Evolutionary conservation across 1,140 invertebrate genomes (phyloP).

Genomic region (Listronotus bonariensis): DNA sequence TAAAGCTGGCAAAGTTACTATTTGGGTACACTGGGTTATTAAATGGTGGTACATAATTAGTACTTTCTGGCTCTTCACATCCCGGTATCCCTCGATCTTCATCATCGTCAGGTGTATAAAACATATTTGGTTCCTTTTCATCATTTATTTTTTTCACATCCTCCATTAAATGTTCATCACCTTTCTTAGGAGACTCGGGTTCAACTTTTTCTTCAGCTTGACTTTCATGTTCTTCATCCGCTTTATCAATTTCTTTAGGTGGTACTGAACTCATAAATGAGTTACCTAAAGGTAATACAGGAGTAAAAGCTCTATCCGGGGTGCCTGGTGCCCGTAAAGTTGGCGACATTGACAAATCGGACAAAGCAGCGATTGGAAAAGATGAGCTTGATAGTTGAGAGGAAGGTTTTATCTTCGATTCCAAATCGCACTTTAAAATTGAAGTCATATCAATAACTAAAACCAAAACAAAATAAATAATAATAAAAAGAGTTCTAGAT

Average conservation of each 20-base stretch:
- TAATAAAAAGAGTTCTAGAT: too few relatives aligned
- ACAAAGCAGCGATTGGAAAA: conserved; percentile 35
- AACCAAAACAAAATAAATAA: conserved; percentile 13
- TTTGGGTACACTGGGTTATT: conserved; percentile 56
- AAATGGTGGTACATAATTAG: conserved; percentile 54
- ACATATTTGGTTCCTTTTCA: conserved; percentile 37
- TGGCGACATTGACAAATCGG: conserved; percentile 29
- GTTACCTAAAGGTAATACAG: conserved; percentile 5
- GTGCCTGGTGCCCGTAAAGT: conserved; percentile 13
- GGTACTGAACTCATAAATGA: not conserved
- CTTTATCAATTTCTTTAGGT: not conserved
- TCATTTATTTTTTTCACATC: not conserved
- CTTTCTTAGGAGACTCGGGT: too few relatives aligned
- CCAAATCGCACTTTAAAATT: conserved; percentile 48
- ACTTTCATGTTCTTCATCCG: not conserved
- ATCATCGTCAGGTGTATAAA: conserved; percentile 53
- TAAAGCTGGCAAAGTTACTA: conserved; percentile 48
- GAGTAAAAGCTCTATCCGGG: conserved; percentile 13
- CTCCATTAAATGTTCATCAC: conserved; percentile 1
- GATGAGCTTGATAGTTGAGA: conserved; percentile 39
- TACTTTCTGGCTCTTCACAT: conserved; percentile 31
- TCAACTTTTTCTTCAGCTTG: too few relatives aligned
- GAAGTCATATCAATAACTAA: conserved; percentile 48
- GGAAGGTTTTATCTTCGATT: conserved; percentile 42
- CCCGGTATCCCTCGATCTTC: conserved; percentile 33